Evolutionary conservation across 2,888 invertebrate species (phyloP).

Genomic region (Steinernema hermaphroditum): DNA sequence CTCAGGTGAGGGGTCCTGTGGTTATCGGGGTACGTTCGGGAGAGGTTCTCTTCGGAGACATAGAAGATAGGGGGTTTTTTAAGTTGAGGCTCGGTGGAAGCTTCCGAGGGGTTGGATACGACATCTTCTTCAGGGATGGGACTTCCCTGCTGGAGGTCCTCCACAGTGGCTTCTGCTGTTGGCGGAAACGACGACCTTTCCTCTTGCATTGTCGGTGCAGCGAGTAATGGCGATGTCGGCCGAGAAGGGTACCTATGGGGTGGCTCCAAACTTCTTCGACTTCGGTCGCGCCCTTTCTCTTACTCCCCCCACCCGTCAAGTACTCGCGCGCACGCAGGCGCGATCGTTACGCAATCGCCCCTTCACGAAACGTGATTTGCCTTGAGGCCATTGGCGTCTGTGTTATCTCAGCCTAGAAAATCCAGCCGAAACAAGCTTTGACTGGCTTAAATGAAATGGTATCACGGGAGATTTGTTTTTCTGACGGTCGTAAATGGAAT

Average conservation of each 20-base stretch:
- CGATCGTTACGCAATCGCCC: constrained; percentile 28
- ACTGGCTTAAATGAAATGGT: constrained; percentile 12
- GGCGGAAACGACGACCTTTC: constrained; percentile 25
- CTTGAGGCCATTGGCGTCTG: constrained; percentile 28
- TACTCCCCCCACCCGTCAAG: constrained; percentile 27
- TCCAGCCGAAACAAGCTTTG: constrained; percentile 18
- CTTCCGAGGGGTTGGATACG: not conserved
- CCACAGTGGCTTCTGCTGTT: not conserved
- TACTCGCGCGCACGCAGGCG: constrained; percentile 29
- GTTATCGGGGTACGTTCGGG: not conserved
- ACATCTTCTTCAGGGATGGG: not conserved
- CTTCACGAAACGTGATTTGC: constrained; percentile 26
- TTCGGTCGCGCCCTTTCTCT: constrained; percentile 29
- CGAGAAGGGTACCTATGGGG: constrained; percentile 26
- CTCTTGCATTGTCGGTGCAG: constrained; percentile 29
- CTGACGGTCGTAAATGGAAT: constrained; percentile 30
- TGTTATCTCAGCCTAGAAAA: constrained; percentile 19
- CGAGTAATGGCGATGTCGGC: constrained; percentile 25
- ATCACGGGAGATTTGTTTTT: constrained; percentile 25
- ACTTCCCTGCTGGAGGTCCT: not conserved
- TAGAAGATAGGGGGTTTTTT: constrained; percentile 18
- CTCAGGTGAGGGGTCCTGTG: not conserved
- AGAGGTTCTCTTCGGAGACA: constrained; percentile 21
- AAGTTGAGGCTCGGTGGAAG: not conserved
- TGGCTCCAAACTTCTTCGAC: constrained; percentile 28